A percentile compares a stretch with the other conserved stretches of the same genome.
These are phyloP conservation scores for Xiphydria camelus DNA, from an alignment of 2,888 invertebrate genomes.

Conservation along the genomic window DNA sequence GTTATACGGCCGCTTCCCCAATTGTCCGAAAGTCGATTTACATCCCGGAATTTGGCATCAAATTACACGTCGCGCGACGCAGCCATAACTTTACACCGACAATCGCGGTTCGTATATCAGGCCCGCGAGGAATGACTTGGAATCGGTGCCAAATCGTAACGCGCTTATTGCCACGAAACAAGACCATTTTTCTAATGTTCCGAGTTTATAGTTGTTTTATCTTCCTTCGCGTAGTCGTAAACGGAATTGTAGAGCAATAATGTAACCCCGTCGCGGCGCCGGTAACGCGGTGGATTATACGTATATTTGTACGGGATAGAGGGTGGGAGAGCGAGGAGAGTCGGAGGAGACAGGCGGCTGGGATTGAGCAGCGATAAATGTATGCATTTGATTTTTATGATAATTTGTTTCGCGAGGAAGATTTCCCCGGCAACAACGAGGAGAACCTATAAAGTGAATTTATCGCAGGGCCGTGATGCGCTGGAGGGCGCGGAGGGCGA, in stretches of 20 bases:
- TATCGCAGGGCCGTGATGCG: slow-evolving; percentile 4
- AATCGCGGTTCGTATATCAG: too few species aligned
- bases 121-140: too few species aligned
- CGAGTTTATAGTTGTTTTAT: slow-evolving; percentile 11
- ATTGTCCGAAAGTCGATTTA: too few species aligned
- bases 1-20: too few species aligned
- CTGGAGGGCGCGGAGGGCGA: neutral
- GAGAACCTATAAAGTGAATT: slow-evolving; percentile 17
- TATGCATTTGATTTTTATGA: slow-evolving; percentile 16
- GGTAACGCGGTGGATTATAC: too few species aligned
- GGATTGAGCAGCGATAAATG: too few species aligned
- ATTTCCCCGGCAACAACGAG: slow-evolving; percentile 12
- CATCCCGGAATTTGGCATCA: too few species aligned
- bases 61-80: too few species aligned
- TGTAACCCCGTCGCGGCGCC: slow-evolving; percentile 10
- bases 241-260: slow-evolving; percentile 4
- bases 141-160: slow-evolving; percentile 5
- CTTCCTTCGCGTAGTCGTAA: slow-evolving; percentile 7
- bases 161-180: slow-evolving; percentile 9
- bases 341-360: too few species aligned
- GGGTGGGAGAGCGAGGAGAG: too few species aligned
- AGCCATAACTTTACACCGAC: too few species aligned
- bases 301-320: too few species aligned
- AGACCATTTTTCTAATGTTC: slow-evolving; percentile 9
- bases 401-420: slow-evolving; percentile 14